These are phyloP conservation scores for Platysternon megacephalum DNA, from an alignment of 2,113 vertebrate genomes.

Conservation along the genomic window DNA sequence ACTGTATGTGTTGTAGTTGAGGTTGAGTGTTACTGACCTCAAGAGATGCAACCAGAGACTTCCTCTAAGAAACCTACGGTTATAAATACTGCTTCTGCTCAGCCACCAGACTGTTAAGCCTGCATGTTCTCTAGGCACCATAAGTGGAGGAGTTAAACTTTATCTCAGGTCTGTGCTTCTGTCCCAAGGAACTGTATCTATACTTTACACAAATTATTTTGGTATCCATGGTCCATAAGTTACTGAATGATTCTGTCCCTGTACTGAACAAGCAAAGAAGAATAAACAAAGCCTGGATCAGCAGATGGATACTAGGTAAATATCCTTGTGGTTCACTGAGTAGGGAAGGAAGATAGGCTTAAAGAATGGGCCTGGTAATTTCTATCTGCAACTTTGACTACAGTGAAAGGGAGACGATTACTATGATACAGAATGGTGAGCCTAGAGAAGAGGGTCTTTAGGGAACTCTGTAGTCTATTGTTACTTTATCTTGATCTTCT, in stretches of 20 bases:
- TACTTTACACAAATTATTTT: background rate
- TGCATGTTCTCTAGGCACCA: background rate
- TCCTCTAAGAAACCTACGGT: background rate
- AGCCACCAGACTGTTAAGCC: background rate
- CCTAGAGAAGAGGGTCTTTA: background rate
- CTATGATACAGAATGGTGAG: background rate
- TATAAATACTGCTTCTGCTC: background rate
- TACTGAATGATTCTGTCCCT: background rate
- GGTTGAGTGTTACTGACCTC: background rate
- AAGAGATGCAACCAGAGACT: background rate
- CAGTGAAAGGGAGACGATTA: background rate
- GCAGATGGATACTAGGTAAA: background rate
- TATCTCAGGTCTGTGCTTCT: background rate
- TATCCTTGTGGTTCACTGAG: background rate
- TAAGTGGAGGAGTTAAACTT: background rate
- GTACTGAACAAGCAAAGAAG: background rate
- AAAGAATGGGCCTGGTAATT: background rate
- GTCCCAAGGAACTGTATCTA: background rate
- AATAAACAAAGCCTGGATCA: background rate
- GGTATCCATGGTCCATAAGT: background rate
- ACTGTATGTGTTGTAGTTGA: background rate
- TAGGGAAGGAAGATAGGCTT: background rate
- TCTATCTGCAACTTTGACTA: background rate
- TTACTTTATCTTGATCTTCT: background rate
- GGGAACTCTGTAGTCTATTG: background rate